Base-by-base conservation (phyloP, 1,140 invertebrate genomes). In the Nixonia krombeini region DNA sequence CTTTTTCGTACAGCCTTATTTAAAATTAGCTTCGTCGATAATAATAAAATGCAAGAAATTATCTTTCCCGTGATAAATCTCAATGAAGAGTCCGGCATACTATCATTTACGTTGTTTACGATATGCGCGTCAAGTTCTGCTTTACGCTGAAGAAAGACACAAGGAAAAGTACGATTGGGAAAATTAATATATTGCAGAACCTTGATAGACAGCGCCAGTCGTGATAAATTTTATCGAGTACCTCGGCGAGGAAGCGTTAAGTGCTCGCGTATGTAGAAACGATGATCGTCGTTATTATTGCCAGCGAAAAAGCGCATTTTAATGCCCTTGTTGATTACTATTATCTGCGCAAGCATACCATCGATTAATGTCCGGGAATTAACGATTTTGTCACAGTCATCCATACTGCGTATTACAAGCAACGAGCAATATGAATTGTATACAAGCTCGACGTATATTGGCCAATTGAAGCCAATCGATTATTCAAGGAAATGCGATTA, bases 191-290 rank as follows among this genome's bases (percentile, higher is more conserved):
- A 56, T 26, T 28, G 29, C 37, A 59, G 26, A 50, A 45, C 64
- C 62, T 58, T 55, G 51, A 59, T 61, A 70, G 69, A 75, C 76
- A 74, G 76, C 76, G 76, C 76, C 76, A 73, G 56, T 7, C 15
- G 8, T 41, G 74, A 78, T 78, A 78, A 75, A 69, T 37, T 29
- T 78, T 76, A 78, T 76, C 76, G 52, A 63, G 9, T 9, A 64
- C 53, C 52, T 70, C 69, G 26, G 61, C 57, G 50, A 62, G 50
- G 45, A 33, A 62, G 56, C 59, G 57, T 56, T n/a, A 18, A 18
- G n/a, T 40, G 16, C 37, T 9, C 16, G 13, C 16, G 16, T 40
- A 18, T 40, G 18, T 17, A n/a, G n/a, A n/a, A n/a, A n/a, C n/a
- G n/a, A n/a, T n/a, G n/a, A n/a, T n/a, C n/a, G n/a, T 18, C 16